Percentiles rank a stretch among this genome's conserved stretches.
Conservation (phyloP, 2,888 invertebrate genomes). For the Exephanes ischioxanthus region DNA sequence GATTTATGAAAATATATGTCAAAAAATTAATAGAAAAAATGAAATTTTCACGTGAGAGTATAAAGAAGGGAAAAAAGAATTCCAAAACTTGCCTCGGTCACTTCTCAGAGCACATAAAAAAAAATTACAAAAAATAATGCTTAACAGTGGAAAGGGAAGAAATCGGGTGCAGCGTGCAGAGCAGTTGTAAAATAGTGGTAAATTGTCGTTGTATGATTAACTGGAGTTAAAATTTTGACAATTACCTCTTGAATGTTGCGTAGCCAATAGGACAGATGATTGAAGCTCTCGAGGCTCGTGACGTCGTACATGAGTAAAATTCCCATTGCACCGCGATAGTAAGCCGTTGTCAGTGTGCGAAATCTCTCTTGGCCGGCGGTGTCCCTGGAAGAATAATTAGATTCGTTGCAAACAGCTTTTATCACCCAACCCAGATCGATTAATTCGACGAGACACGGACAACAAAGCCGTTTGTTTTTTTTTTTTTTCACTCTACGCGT, state of each 20-base stretch:
- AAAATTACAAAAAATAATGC: no score
- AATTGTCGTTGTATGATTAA: neutral
- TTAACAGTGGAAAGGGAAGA: no score
- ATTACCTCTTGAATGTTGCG: constrained; percentile 94
- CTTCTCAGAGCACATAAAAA: no score
- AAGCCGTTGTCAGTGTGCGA: constrained; percentile 94
- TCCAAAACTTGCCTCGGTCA: no score
- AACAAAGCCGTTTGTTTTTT: constrained; percentile 37
- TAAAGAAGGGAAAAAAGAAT: no score
- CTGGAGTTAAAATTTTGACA: neutral
- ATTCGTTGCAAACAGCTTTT: constrained; percentile 20
- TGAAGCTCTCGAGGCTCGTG: constrained; percentile 95
- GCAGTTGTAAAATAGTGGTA: no score
- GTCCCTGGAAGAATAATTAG: constrained; percentile 88
- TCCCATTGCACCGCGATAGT: constrained; percentile 96
- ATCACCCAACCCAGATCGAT: constrained; percentile 62
- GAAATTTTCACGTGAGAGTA: no score
- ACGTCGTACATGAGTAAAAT: constrained; percentile 96
- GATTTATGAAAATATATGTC: neutral
- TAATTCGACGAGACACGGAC: constrained; percentile 34
- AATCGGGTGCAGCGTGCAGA: no score
- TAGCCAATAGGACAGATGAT: constrained; percentile 95
- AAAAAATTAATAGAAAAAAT: no score
- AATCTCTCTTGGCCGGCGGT: constrained; percentile 93
- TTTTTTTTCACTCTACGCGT: constrained; percentile 31